phyloP scores from a whole-genome alignment of 2,113 vertebrate genomes.

The Pachypanchax playfairii region DNA sequence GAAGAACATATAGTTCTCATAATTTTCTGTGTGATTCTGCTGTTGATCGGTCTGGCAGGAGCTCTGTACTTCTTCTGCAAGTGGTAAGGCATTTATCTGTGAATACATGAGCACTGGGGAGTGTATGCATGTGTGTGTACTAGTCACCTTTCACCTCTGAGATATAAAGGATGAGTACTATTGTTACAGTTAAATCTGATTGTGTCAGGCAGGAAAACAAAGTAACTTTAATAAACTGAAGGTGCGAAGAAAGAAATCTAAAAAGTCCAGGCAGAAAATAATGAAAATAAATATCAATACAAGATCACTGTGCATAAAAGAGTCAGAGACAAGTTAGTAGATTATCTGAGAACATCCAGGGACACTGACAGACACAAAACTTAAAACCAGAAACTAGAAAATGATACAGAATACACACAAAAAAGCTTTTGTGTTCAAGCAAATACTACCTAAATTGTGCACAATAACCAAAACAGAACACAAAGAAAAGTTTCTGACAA shows the following conservation, averaged over 20 bases:
- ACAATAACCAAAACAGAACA: not conserved
- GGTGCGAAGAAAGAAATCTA: no score
- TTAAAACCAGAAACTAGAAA: not conserved
- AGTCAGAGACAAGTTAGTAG: no score
- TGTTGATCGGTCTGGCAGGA: conserved; percentile 58
- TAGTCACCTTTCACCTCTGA: not conserved
- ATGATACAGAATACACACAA: not conserved
- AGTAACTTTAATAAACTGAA: not conserved
- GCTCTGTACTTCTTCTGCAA: conserved; percentile 64
- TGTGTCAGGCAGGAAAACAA: not conserved
- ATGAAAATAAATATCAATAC: no score
- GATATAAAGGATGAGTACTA: not conserved
- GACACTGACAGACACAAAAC: not conserved
- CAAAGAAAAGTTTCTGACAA: no score
- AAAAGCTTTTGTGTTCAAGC: no score
- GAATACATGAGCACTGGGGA: not conserved
- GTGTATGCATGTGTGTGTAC: not conserved
- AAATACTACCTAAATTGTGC: not conserved
- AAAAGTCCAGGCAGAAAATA: not conserved
- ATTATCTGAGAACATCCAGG: not conserved
- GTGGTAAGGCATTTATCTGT: conserved; percentile 47
- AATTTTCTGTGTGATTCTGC: conserved; percentile 58
- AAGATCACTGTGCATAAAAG: no score
- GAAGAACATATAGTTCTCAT: conserved; percentile 54
- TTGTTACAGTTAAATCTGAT: not conserved